Evolutionary conservation across 2,888 invertebrate species (phyloP).

Genomic region (Iphiclides podalirius): DNA sequence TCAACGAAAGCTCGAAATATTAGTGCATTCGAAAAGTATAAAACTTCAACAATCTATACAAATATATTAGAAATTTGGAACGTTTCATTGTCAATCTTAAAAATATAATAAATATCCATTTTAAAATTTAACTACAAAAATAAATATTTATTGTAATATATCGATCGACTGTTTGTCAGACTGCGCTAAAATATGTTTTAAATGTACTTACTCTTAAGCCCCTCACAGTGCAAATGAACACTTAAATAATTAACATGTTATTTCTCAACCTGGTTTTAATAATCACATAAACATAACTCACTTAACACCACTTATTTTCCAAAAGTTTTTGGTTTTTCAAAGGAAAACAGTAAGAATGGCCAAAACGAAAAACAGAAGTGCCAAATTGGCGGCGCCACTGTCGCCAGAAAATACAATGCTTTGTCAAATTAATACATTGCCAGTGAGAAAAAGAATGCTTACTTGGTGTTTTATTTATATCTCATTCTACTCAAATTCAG

Average conservation of each 20-base stretch:
- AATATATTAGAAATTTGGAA: too few species aligned
- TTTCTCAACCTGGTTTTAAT: conserved; percentile 8
- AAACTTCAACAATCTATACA: neutral
- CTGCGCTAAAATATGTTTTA: conserved; percentile 34
- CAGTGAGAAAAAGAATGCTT: neutral
- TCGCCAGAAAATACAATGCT: neutral
- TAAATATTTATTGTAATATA: conserved; percentile 56
- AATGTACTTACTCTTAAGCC: conserved; percentile 33
- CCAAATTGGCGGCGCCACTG: conserved; percentile 13
- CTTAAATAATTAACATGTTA: conserved; percentile 17
- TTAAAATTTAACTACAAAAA: conserved; percentile 26
- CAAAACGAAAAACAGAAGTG: conserved; percentile 27
- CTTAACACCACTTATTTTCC: conserved; percentile 28
- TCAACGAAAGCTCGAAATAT: neutral
- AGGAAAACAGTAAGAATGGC: conserved; percentile 42
- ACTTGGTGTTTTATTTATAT: neutral
- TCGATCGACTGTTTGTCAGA: conserved; percentile 62
- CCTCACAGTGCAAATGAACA: conserved; percentile 13
- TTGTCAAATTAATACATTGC: conserved; percentile 7
- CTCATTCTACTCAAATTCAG: too few species aligned
- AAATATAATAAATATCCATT: too few species aligned
- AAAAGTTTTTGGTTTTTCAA: conserved; percentile 38
- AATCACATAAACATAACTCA: conserved; percentile 28
- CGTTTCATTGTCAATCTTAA: too few species aligned
- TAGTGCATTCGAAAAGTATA: conserved; percentile 29